Conservation (phyloP, 2,113 vertebrate genomes). For the Gasterosteus nipponicus region DNA sequence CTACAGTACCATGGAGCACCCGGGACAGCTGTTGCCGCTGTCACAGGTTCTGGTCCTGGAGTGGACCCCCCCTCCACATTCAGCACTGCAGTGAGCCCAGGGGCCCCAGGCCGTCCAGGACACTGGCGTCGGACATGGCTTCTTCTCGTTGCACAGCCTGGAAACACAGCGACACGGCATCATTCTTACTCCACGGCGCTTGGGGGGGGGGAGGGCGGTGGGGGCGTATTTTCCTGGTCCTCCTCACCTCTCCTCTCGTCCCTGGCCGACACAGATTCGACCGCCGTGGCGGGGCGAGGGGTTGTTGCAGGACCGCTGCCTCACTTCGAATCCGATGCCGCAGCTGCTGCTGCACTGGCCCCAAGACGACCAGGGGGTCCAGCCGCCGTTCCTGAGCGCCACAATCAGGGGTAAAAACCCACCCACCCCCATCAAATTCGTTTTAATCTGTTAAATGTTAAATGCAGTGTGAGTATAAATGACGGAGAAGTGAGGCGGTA, state of each 20-base stretch:
- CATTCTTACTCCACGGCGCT: not conserved
- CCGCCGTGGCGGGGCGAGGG: slow-evolving; percentile 93
- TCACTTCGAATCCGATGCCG: slow-evolving; percentile 95
- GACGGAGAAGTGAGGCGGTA: not conserved
- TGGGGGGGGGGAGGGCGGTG: too few species aligned
- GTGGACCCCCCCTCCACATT: slow-evolving; percentile 94
- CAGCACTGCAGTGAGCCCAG: slow-evolving; percentile 92
- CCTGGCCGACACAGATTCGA: slow-evolving; percentile 93
- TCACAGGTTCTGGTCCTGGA: slow-evolving; percentile 89
- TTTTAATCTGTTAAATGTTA: too few species aligned
- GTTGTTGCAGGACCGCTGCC: slow-evolving; percentile 95
- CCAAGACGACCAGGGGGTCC: slow-evolving; percentile 97
- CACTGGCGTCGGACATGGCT: slow-evolving; percentile 87
- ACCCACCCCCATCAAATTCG: not conserved
- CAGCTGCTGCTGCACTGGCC: slow-evolving; percentile 95
- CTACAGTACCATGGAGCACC: slow-evolving; percentile 85
- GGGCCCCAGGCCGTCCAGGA: slow-evolving; percentile 92
- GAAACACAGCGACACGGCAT: slow-evolving; percentile 25
- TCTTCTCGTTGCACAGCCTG: slow-evolving; percentile 95
- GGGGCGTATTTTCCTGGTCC: not conserved
- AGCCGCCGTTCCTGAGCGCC: slow-evolving; percentile 89
- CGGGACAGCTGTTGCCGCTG: slow-evolving; percentile 90
- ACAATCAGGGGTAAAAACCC: not conserved
- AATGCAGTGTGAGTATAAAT: not conserved
- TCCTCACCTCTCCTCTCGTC: slow-evolving; percentile 92